Conservation (phyloP, 2,888 invertebrate genomes). For the Napeogenes inachia region DNA sequence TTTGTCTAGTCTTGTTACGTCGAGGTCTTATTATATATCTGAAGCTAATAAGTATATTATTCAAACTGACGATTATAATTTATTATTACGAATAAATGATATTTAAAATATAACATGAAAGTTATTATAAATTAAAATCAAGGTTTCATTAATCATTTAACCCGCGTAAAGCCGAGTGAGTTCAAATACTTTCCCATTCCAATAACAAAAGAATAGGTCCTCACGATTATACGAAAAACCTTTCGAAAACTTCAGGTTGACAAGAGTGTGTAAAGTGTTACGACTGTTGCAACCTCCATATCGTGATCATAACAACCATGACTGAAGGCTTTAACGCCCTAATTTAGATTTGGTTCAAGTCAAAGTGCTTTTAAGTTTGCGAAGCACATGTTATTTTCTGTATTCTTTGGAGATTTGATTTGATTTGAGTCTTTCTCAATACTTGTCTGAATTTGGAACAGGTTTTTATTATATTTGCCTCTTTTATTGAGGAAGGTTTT, state of each 20-base stretch:
- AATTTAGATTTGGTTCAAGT: too few species aligned
- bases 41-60: slow-evolving; percentile 3
- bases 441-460: too few species aligned
- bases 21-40: slow-evolving; percentile 6
- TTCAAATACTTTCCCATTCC: not conserved
- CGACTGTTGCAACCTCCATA: not conserved
- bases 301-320: slow-evolving; percentile 4
- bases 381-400: too few species aligned
- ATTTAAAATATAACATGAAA: too few species aligned
- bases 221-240: not conserved
- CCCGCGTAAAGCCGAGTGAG: not conserved
- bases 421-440: too few species aligned
- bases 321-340: slow-evolving; percentile 1
- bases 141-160: not conserved
- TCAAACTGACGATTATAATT: too few species aligned
- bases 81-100: too few species aligned
- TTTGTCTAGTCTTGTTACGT: slow-evolving; percentile 1
- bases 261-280: not conserved
- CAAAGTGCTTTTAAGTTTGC: too few species aligned
- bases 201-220: not conserved
- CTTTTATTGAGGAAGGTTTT: too few species aligned
- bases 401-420: too few species aligned
- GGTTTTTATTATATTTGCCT: too few species aligned
- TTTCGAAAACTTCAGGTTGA: not conserved
- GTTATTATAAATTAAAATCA: too few species aligned